Conservation (phyloP, 2,113 vertebrate genomes). For the Ciconia stormi region DNA sequence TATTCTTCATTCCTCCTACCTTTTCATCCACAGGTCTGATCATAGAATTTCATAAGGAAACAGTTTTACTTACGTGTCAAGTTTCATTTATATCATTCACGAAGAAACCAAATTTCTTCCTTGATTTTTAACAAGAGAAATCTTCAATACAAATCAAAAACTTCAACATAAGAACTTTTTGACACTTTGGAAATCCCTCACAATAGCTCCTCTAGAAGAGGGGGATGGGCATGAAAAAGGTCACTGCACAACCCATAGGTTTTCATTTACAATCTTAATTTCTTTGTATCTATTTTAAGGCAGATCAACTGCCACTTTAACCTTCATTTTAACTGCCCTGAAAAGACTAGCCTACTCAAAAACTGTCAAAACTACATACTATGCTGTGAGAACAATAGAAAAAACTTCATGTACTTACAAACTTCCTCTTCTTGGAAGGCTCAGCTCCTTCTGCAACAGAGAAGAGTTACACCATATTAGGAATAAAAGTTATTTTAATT, state of each 20-base stretch:
- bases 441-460: conserved; percentile 93
- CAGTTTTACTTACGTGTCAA: neutral
- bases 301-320: neutral
- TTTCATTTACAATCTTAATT: neutral
- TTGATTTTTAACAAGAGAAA: neutral
- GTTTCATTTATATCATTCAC: neutral
- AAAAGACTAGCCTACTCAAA: neutral
- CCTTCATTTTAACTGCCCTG: neutral
- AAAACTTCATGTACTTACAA: conserved; percentile 85
- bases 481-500: neutral
- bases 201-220: neutral
- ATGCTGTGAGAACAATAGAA: neutral
- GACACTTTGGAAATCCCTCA: neutral
- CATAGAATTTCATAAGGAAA: neutral
- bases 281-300: neutral
- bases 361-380: neutral
- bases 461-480: conserved; percentile 33
- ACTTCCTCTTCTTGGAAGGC: conserved; percentile 97
- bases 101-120: neutral
- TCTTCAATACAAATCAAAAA: neutral
- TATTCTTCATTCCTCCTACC: neutral
- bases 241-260: neutral
- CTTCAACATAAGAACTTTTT: neutral
- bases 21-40: neutral
- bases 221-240: neutral